Evolutionary conservation across 2,888 invertebrate species (phyloP).

Genomic region (Sericinus montela): DNA sequence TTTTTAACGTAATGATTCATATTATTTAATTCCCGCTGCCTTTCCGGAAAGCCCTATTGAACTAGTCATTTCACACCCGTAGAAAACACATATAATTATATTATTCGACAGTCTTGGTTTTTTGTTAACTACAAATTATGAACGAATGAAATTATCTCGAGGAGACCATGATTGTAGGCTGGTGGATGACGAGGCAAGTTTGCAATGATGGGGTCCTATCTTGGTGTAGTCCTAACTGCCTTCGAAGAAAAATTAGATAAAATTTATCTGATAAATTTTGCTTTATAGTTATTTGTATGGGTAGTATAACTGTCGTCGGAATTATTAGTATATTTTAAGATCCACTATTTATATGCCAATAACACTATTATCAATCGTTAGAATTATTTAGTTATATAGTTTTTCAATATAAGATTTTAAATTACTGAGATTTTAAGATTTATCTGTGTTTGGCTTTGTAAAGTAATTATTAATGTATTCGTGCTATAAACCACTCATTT

Average conservation of each 20-base stretch:
- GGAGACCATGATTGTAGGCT: slow-evolving; percentile 67
- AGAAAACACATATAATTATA: slow-evolving; percentile 73
- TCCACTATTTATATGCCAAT: no score
- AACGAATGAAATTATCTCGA: slow-evolving; percentile 69
- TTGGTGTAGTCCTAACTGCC: slow-evolving; percentile 5
- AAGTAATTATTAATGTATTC: no score
- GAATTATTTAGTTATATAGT: no score
- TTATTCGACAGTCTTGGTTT: slow-evolving; percentile 61
- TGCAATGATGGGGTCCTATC: slow-evolving; percentile 26
- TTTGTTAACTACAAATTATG: slow-evolving; percentile 70
- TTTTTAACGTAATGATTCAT: slow-evolving; percentile 34
- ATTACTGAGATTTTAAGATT: no score
- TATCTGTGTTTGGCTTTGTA: no score
- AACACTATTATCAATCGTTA: no score
- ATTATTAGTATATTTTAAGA: neutral
- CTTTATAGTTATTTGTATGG: no score
- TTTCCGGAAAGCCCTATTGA: slow-evolving; percentile 50
- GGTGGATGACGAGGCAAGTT: slow-evolving; percentile 54
- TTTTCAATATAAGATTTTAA: no score
- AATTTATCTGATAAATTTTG: no score
- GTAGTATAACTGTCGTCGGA: no score
- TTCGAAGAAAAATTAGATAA: no score
- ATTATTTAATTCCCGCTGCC: slow-evolving; percentile 31
- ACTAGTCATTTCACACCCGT: slow-evolving; percentile 70
- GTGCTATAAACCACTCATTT: no score